A percentile compares a stretch with the other conserved stretches of the same genome.
Evolutionary conservation across 2,113 vertebrate genomes (phyloP).

Genomic region (Calidris pygmaea): DNA sequence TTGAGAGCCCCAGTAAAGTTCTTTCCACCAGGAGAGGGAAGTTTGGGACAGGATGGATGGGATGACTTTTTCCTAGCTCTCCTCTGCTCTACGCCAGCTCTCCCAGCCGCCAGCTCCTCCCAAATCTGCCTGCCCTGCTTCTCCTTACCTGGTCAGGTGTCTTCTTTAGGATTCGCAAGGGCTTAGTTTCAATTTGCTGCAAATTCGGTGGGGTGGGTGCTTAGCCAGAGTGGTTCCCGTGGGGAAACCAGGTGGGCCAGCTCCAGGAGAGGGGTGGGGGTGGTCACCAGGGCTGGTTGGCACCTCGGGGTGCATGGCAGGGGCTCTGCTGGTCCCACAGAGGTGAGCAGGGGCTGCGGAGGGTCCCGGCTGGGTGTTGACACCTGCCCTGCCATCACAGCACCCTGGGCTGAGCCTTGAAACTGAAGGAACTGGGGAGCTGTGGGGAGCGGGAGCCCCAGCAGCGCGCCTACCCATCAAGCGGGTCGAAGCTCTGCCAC

Average conservation of each 20-base stretch:
- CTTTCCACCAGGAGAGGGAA: neutral
- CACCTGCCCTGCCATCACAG: neutral
- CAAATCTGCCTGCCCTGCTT: neutral
- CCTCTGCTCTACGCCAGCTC: neutral
- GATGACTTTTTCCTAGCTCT: neutral
- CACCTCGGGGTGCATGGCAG: neutral
- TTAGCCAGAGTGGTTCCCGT: neutral
- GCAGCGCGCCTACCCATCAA: neutral
- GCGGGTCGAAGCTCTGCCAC: neutral
- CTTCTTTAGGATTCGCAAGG: neutral
- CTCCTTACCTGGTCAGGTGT: neutral
- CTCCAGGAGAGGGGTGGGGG: neutral
- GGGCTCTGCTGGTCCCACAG: neutral
- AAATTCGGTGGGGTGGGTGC: neutral
- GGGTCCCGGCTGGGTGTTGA: rapidly evolving
- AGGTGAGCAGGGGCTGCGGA: neutral
- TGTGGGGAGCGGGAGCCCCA: neutral
- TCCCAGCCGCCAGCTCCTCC: neutral
- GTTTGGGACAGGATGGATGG: neutral
- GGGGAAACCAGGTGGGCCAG: neutral
- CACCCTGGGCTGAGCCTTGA: neutral
- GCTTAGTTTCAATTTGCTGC: neutral
- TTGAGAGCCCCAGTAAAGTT: neutral
- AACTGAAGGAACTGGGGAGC: neutral
- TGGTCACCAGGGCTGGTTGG: neutral